Evolutionary conservation across 2,888 invertebrate genomes (phyloP), one percentile per base, ranked within the genome.

Genomic region (Agriopis marginaria): DNA sequence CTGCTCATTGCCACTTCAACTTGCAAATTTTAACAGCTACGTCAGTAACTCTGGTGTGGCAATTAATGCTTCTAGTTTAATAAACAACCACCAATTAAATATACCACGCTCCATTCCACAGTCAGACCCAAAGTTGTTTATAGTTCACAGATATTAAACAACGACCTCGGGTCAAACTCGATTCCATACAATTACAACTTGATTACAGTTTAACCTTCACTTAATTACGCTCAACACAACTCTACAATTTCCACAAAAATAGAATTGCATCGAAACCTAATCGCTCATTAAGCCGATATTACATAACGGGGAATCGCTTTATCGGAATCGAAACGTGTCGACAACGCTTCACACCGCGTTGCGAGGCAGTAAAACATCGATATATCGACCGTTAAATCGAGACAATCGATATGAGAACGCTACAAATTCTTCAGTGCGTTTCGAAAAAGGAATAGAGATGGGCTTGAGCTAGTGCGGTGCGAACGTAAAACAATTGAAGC

Each of bases 401-500:
- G 78, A 81, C 82, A 78, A 81, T 83, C 81, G 80, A 80, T 78
- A 82, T 70, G 60, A 72, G 70, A 75, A 70, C 75, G 73, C 66
- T 68, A 81, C 81, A 79, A 80, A 82, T 82, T 79, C 80, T 72
- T 68, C 72, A 76, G 77, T 79, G 81, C 79, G 81, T 83, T 80
- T 82, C 73, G 72, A 80, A 83, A 80, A 84, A 84, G 82, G 79
- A 80, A 78, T 75, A 68, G 73, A 75, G 75, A 80, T 23, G 63
- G 53, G 54, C n/a, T 17, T n/a, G 55, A 55, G 68, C 69, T 65
- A 69, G 65, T 69, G 69, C 80, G 80, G 82, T 81, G 84, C 82
- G 85, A 85, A 84, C 82, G 81, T 84, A 85, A 89, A 89, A 92
- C 91, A 91, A 92, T 92, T 90, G 91, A 86, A 86, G 87, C 87